A percentile compares a stretch with the other conserved stretches of the same genome.
phyloP scores from a whole-genome alignment of 2,797 vertebrate species.

The Anomalospiza imberbis region DNA sequence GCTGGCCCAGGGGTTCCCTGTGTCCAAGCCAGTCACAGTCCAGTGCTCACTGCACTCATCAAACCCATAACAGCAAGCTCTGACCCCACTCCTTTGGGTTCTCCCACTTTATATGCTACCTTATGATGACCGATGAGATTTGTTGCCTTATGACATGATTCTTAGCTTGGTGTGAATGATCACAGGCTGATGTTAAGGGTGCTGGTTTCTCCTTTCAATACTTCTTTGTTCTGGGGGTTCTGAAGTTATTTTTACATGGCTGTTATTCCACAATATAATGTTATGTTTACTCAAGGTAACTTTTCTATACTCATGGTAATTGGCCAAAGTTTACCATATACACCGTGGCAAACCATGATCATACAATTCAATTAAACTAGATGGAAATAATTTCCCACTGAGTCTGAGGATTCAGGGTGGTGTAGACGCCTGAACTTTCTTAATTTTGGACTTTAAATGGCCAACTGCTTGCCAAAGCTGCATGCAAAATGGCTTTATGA shows the following conservation, averaged over 20 bases:
- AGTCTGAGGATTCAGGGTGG: not conserved
- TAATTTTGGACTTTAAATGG: not conserved
- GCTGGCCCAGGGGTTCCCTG: not conserved
- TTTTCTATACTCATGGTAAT: not conserved
- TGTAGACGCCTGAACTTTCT: not conserved
- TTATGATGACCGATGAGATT: not conserved
- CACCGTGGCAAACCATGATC: not conserved
- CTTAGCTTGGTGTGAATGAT: not conserved
- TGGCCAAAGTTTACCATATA: not conserved
- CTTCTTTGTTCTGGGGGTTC: not conserved
- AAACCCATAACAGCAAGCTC: not conserved
- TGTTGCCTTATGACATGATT: not conserved
- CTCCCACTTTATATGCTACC: not conserved
- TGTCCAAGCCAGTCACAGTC: not conserved
- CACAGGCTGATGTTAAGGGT: not conserved
- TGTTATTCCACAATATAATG: not conserved
- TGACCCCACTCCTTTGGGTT: not conserved
- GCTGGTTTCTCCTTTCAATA: not conserved
- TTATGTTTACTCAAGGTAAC: not conserved
- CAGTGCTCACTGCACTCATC: not conserved
- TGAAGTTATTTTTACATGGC: not conserved
- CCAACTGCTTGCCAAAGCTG: not conserved
- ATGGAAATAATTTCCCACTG: not conserved
- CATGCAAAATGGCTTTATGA: not conserved
- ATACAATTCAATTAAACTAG: not conserved